Evolutionary conservation across 2,888 invertebrate genomes (phyloP).

Genomic region (Hetaerina titia): DNA sequence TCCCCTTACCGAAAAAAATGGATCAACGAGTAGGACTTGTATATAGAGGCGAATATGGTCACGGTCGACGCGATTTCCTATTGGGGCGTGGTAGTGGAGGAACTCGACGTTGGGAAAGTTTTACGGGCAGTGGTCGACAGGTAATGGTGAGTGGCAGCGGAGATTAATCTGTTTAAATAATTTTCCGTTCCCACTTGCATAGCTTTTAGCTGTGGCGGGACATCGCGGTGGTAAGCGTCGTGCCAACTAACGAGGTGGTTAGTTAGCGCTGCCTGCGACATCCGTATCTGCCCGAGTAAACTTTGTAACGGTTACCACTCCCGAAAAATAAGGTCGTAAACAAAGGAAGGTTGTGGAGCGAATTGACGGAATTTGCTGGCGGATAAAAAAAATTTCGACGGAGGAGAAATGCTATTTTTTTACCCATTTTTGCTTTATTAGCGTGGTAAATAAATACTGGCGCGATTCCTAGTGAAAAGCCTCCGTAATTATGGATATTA

Average conservation of each 20-base stretch:
- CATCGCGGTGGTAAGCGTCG: background rate
- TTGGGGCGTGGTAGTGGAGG: background rate
- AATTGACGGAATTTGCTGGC: background rate
- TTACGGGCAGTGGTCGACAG: background rate
- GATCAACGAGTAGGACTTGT: background rate
- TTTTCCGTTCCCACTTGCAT: background rate
- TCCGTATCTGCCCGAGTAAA: background rate
- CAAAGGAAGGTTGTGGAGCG: background rate
- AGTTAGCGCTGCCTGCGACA: background rate
- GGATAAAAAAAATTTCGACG: background rate
- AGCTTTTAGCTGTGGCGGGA: background rate
- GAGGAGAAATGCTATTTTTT: too few species aligned
- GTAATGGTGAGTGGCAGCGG: background rate
- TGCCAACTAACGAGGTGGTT: background rate
- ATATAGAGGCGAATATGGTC: background rate
- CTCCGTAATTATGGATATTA: too few species aligned
- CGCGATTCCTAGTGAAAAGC: too few species aligned
- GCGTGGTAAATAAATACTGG: too few species aligned
- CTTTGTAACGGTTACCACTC: background rate
- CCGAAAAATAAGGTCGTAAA: slow-evolving; percentile 9
- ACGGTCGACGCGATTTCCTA: background rate
- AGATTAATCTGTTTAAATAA: background rate
- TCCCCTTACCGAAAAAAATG: background rate
- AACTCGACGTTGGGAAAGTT: background rate
- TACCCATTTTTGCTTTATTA: too few species aligned